Base-by-base conservation (phyloP, 2,888 invertebrate genomes). In the Calameuta pallipes region DNA sequence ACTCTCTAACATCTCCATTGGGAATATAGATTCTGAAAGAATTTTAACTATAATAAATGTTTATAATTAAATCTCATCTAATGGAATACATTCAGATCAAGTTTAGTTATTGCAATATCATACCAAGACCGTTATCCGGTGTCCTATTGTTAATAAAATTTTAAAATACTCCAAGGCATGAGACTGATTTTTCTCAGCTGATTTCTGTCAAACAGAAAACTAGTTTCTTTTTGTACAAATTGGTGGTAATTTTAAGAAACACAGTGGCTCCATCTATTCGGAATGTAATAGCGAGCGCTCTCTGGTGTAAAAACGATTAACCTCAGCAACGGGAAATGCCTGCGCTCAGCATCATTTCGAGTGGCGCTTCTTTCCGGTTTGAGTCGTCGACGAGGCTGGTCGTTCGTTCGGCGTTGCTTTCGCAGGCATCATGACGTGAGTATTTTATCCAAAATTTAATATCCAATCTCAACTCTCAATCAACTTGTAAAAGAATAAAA, bases 341-440 rank as follows among this genome's bases (percentile, higher is more conserved):
- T 56, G 23, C 23, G 23, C 23, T 56, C 23, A 9, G 56, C 56
- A 23, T 56, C 41, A 6, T 23, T 15, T 56, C 23, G 15, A 9
- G 15, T 0, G 56, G 1, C 23, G 56, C 23, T 56, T 81, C 86
- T 87, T 87, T 87, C 84, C 84, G 83, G 83, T 83, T 80, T 81
- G 41, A 81, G 80, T 80, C 82, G 80, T 80, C 76, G 78, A 76
- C 35, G 15, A 33, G 78, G 70, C 73, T 37, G 83, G 84, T 85
- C 78, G 76, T 56, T 77, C 76, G 73, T 36, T 76, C 76, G 80
- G 69, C 71, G 36, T 78, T 41, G 76, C 37, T 71, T 73, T 75
- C 23, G 71, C 81, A 71, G 3, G 33, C 69, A 83, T 77, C 78
- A 87, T 87, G 87, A 85, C 87, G 87, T 87, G 77, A 87, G 87